Evolutionary conservation across 2,888 invertebrate species (phyloP).

Genomic region (Cosmorhoe ocellata): DNA sequence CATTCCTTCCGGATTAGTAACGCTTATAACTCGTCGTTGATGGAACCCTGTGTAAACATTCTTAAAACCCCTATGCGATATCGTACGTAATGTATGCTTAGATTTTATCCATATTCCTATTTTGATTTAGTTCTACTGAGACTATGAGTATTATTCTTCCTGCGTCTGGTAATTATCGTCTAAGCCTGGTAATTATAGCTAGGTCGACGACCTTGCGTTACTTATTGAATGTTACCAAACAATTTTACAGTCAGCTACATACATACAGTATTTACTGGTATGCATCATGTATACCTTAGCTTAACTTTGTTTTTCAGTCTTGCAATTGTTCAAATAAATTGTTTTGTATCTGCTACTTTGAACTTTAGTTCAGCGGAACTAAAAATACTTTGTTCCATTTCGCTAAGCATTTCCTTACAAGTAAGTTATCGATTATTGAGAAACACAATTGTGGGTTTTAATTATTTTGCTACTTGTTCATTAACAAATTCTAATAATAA

Average conservation of each 20-base stretch:
- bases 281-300: background rate
- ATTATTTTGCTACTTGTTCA: slow-evolving; percentile 6
- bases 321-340: no score
- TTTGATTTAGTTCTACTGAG: slow-evolving; percentile 6
- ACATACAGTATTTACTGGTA: slow-evolving; percentile 19
- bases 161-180: slow-evolving; percentile 34
- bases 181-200: no score
- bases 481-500: slow-evolving; percentile 4
- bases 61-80: no score
- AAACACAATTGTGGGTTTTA: background rate
- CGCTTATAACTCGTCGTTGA: slow-evolving; percentile 23
- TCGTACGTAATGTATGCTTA: background rate
- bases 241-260: slow-evolving; percentile 34
- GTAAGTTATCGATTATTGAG: no score
- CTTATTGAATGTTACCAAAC: slow-evolving; percentile 37
- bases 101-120: background rate
- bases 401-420: no score
- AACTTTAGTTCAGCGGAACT: no score
- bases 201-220: slow-evolving; percentile 44
- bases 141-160: slow-evolving; percentile 36
- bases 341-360: no score
- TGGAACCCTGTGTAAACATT: background rate
- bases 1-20: slow-evolving; percentile 41
- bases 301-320: background rate
- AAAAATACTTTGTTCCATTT: no score